These are phyloP conservation scores for Harpalus rufipes DNA, from an alignment of 2,888 invertebrate species.

Conservation along the genomic window DNA sequence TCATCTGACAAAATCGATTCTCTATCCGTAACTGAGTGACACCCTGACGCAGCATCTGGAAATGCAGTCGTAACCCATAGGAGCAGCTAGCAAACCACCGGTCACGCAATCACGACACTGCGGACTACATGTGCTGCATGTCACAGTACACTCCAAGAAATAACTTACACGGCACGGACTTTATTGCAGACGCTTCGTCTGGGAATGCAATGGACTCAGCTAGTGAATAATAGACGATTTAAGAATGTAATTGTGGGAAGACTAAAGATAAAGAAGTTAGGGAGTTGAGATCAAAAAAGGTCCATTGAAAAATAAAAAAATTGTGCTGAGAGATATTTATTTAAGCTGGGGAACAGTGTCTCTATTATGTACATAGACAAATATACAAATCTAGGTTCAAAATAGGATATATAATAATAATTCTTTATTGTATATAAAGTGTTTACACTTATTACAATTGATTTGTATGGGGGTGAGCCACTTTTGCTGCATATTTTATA, in stretches of 20 bases:
- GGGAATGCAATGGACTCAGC: neutral
- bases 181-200: neutral
- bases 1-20: neutral
- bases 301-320: neutral
- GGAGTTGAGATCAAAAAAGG: neutral
- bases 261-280: too few species aligned
- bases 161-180: neutral
- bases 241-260: neutral
- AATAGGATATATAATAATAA: too few species aligned
- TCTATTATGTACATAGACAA: too few species aligned
- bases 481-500: too few species aligned
- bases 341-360: too few species aligned
- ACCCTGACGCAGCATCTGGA: neutral
- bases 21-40: neutral
- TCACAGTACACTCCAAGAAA: conserved; percentile 25
- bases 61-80: neutral
- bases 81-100: too few species aligned
- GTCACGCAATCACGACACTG: conserved; percentile 7
- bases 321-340: neutral
- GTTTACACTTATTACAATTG: too few species aligned
- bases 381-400: too few species aligned
- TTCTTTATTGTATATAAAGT: too few species aligned
- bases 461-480: too few species aligned
- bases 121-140: conserved; percentile 21
- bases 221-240: neutral